A percentile compares a stretch with the other conserved stretches of the same genome.
These are phyloP conservation scores for Rhyacophila brunnea DNA, from an alignment of 1,140 invertebrate genomes.

Conservation along the genomic window DNA sequence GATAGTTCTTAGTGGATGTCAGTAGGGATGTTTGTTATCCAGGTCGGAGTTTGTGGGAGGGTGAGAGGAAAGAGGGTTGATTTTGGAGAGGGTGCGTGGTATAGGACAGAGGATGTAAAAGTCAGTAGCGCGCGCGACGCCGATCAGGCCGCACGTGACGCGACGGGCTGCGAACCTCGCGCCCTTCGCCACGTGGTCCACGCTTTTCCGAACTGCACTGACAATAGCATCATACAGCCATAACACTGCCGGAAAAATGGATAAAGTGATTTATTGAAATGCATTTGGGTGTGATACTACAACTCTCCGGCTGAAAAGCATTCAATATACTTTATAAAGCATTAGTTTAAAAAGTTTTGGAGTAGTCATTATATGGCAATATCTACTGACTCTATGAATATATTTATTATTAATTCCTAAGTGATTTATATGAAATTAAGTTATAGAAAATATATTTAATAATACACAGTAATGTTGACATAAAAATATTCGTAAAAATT, in stretches of 20 bases:
- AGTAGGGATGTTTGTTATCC: conserved; percentile 16
- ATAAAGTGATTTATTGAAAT: no score
- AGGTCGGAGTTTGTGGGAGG: conserved; percentile 5
- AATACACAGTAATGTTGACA: no score
- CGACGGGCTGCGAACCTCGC: conserved; percentile 10
- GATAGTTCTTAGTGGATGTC: conserved; percentile 24
- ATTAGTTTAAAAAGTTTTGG: no score
- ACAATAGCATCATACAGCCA: background rate
- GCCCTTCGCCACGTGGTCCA: conserved; percentile 19
- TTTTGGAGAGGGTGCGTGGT: background rate
- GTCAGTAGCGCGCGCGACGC: conserved; percentile 32
- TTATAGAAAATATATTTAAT: no score
- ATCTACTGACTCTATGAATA: no score
- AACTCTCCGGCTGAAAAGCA: no score
- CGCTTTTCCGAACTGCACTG: background rate
- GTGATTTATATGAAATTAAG: no score
- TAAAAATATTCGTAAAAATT: no score
- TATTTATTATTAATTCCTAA: no score
- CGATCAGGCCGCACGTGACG: conserved; percentile 22
- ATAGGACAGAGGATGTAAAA: conserved; percentile 12
- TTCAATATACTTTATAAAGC: conserved; percentile 4
- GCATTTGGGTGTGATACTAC: no score
- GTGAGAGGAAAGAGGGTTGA: background rate
- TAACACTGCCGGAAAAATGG: no score
- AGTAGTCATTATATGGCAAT: no score